A percentile compares a stretch with the other conserved stretches of the same genome.
Evolutionary conservation across 2,797 vertebrate genomes (phyloP).

Genomic region (Ciconia nigra): DNA sequence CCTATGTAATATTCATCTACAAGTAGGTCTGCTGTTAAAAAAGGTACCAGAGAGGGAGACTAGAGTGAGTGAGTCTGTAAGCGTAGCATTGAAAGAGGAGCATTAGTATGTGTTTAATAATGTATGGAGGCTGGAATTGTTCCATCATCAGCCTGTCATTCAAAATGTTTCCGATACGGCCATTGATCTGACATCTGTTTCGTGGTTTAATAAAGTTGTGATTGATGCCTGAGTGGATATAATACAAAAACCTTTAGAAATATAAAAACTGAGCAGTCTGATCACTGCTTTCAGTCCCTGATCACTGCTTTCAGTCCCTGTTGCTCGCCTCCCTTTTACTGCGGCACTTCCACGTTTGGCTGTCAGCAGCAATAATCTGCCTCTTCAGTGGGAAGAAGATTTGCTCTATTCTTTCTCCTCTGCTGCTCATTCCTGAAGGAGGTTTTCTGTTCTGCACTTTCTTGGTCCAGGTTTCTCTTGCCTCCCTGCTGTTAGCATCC

Average conservation of each 20-base stretch:
- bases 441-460: background rate
- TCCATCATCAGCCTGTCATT: constrained; percentile 38
- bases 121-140: constrained; percentile 44
- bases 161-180: constrained; percentile 27
- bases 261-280: background rate
- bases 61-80: background rate
- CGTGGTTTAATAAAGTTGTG: constrained; percentile 41
- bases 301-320: background rate
- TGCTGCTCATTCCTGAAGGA: background rate
- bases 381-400: background rate
- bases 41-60: background rate
- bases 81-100: background rate
- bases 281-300: background rate
- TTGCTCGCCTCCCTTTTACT: background rate
- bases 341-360: background rate
- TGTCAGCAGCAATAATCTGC: background rate
- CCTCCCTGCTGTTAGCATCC: background rate
- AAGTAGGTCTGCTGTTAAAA: background rate
- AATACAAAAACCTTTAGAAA: constrained; percentile 20
- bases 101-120: constrained; percentile 57
- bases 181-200: constrained; percentile 28
- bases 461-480: background rate
- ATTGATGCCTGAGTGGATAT: constrained; percentile 42
- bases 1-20: background rate
- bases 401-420: background rate